Evolutionary conservation across 2,797 vertebrate genomes (phyloP), one percentile per base, ranked within the genome.

Genomic region (Dendrocincla fuliginosa): DNA sequence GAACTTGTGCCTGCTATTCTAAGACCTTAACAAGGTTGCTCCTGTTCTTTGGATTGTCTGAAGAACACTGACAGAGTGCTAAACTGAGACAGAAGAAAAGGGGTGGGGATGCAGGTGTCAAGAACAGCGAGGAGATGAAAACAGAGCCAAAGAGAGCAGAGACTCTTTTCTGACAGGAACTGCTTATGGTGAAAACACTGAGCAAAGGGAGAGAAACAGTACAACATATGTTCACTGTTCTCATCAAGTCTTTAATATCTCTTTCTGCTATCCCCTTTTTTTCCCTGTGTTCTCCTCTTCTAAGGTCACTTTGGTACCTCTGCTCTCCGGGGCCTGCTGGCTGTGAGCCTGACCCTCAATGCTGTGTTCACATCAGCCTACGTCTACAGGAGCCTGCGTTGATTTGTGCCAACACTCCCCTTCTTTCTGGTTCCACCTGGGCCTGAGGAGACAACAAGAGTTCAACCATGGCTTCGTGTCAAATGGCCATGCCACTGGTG

Each of bases 261-360:
- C 33, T 78, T 75, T 68, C 7, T 77, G 3, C 25, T 32, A 0
- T 87, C 60, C 32, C 27, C 37, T 73, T 57, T 75, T 46, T 60
- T 37, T 0, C 32, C 27, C 25, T 65, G 46, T 89, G 37, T 61
- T 79, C 35, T 87, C 23, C 70, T 50, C 47, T 37, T 27, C 3
- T 47, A 97, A 99, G 99, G 98, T 96, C 96, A 84, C 25, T 64
- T 98, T 4, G 97, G 96, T 33, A 92, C 91, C 80, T 96, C 97
- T 0, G 49, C 98, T 24, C 97, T 98, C 80, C 98, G 98, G 2
- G 98, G 98, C 17, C 97, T 99, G 69, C 95, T 99, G 13, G 97
- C 99, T 1, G 24, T 97, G 59, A 99, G 99, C 96, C 95, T 99
- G 96, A 98, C 98, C 0, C 95, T 98, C 93, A 99, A 99, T 63